Percentiles rank a stretch among this genome's conserved stretches.
These are phyloP conservation scores for Pseudois nayaur DNA, from an alignment of 2,113 vertebrate genomes.

Conservation along the genomic window DNA sequence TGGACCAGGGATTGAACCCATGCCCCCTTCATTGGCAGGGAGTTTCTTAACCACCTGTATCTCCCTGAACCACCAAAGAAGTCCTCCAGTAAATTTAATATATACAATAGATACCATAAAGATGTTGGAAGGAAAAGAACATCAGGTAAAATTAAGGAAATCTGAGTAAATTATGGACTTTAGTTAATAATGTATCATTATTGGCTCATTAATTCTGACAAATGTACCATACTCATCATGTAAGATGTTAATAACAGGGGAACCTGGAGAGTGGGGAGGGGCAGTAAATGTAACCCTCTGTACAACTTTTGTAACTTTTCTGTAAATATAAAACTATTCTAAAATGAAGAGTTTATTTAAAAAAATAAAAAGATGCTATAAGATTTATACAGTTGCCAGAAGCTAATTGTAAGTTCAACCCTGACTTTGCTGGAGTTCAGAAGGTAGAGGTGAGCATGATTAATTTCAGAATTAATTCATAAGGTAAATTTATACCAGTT, in stretches of 20 bases:
- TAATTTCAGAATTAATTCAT: not conserved
- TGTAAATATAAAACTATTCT: constrained; percentile 4
- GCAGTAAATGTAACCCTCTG: not conserved
- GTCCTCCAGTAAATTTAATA: constrained; percentile 14
- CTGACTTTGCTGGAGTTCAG: not conserved
- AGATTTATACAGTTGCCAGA: constrained; percentile 4
- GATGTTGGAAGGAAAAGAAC: not conserved
- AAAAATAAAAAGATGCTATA: constrained; percentile 21
- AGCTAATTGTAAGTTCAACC: not conserved
- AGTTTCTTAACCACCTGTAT: not conserved
- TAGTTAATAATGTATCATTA: not conserved
- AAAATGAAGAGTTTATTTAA: constrained; percentile 9
- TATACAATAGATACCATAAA: not conserved
- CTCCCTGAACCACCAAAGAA: not conserved
- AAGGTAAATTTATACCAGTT: not conserved
- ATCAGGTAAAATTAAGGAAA: not conserved
- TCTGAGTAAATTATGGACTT: not conserved
- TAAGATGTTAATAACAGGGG: not conserved
- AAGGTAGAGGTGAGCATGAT: not conserved
- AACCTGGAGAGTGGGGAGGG: not conserved
- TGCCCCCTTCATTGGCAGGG: not conserved
- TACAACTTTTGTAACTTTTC: not conserved
- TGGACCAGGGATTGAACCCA: not conserved
- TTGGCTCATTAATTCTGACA: not conserved
- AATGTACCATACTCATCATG: not conserved